Conservation (phyloP, 92 coral and sea anemone genomes). For the Umimayanthus kanabou region DNA sequence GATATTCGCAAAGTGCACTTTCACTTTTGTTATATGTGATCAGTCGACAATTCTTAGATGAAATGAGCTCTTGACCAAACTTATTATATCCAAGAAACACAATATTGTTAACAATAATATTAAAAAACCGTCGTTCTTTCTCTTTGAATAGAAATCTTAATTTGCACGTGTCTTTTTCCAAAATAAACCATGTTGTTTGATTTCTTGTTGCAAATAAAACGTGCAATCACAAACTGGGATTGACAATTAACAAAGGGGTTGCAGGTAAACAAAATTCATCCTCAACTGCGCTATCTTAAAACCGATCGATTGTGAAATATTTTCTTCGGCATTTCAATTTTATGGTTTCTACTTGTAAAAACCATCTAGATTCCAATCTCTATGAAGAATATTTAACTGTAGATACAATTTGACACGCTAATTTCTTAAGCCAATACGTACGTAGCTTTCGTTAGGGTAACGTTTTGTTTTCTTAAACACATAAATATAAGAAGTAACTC, state of each 20-base stretch:
- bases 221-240: not conserved
- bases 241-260: not conserved
- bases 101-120: too few species aligned
- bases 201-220: not conserved
- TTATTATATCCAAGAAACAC: too few species aligned
- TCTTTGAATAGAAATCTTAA: not conserved
- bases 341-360: not conserved
- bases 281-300: not conserved
- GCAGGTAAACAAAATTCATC: not conserved
- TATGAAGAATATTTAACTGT: not conserved
- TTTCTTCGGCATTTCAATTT: not conserved
- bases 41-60: not conserved
- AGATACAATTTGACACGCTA: too few species aligned
- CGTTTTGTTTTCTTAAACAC: not conserved
- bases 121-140: not conserved
- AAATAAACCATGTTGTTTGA: not conserved
- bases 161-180: not conserved
- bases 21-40: not conserved
- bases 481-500: too few species aligned
- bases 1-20: not conserved
- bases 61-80: not conserved
- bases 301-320: not conserved
- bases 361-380: not conserved
- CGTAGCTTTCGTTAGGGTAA: not conserved
- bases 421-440: not conserved